Percentiles rank a stretch among this genome's conserved stretches.
phyloP scores from a whole-genome alignment of 1,140 invertebrate species.

The Riptortus pedestris region DNA sequence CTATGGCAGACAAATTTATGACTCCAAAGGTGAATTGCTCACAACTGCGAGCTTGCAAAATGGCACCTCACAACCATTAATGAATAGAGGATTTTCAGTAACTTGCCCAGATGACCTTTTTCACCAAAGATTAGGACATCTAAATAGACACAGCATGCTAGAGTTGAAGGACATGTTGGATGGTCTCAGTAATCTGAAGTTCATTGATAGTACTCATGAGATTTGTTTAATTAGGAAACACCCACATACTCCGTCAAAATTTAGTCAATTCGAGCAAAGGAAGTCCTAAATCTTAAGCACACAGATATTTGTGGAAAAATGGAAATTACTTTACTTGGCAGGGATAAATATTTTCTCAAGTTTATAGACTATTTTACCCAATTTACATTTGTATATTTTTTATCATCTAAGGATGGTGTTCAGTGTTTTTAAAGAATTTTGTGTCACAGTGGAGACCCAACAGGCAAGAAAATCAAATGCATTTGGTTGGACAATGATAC shows the following conservation, averaged over 20 bases:
- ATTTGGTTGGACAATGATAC: neutral
- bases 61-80: neutral
- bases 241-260: neutral
- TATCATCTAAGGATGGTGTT: neutral
- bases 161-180: neutral
- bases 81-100: neutral
- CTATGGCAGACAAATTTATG: neutral
- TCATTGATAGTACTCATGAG: neutral
- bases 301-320: neutral
- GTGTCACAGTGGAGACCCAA: neutral
- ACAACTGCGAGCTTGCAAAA: neutral
- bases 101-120: neutral
- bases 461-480: too few species aligned
- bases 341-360: neutral
- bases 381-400: neutral
- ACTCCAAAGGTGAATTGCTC: neutral
- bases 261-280: neutral
- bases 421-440: neutral
- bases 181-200: neutral
- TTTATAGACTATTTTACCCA: neutral
- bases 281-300: neutral
- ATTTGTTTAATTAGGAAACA: neutral
- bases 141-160: neutral
- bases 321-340: neutral
- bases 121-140: neutral